A percentile compares a stretch with the other conserved stretches of the same genome.
Conservation (phyloP, 2,113 vertebrate species). For the Telmatochromis sp. region DNA sequence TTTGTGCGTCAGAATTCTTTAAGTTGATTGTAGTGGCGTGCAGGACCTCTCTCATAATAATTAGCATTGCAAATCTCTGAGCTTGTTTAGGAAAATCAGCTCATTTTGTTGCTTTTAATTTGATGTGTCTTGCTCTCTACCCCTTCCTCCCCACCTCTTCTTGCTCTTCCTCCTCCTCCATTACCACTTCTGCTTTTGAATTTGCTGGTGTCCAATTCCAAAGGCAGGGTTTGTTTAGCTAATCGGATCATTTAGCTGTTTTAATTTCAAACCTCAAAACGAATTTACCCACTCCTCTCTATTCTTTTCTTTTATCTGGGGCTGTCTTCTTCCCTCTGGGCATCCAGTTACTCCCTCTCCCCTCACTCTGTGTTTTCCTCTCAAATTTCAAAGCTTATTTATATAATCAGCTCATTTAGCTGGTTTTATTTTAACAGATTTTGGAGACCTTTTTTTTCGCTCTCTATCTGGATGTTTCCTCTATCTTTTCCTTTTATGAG, state of each 20-base stretch:
- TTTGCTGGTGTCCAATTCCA: constrained; percentile 5
- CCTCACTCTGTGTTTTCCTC: not conserved
- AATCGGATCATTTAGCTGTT: constrained; percentile 55
- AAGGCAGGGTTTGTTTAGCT: constrained; percentile 27
- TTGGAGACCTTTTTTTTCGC: not conserved
- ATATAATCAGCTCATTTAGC: constrained; percentile 42
- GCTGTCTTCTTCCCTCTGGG: not conserved
- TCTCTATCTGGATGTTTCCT: constrained; percentile 1
- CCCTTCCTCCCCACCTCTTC: not conserved
- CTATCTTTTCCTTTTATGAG: constrained; percentile 19
- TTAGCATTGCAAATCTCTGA: constrained; percentile 17
- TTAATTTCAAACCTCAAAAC: constrained; percentile 44
- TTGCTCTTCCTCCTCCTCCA: not conserved
- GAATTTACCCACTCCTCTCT: constrained; percentile 1
- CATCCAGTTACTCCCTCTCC: not conserved
- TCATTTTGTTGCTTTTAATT: constrained; percentile 13
- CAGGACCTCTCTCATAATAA: not conserved
- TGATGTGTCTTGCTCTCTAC: not conserved
- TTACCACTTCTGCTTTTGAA: not conserved
- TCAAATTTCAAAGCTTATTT: constrained; percentile 37
- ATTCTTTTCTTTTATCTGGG: not conserved
- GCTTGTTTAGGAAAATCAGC: constrained; percentile 7
- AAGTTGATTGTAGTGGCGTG: not conserved
- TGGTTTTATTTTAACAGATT: constrained; percentile 31
- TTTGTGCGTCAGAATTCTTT: not conserved